These are phyloP conservation scores for Uloborus diversus DNA, from an alignment of 1,140 invertebrate species.

Conservation along the genomic window DNA sequence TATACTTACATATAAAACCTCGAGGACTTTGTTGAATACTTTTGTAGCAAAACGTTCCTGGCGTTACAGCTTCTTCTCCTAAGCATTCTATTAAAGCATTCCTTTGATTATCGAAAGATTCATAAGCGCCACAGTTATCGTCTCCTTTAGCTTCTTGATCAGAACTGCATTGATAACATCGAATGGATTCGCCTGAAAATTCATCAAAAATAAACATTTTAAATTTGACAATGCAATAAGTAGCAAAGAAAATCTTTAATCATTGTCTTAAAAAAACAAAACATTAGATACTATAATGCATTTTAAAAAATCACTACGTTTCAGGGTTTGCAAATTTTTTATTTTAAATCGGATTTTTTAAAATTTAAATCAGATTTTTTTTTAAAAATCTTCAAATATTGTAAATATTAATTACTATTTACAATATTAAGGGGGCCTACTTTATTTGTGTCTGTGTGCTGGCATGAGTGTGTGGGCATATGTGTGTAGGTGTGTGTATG, in stretches of 20 bases:
- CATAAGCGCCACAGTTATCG: conserved; percentile 89
- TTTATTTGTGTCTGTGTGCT: too few species aligned
- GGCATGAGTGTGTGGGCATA: too few species aligned
- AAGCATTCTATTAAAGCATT: conserved; percentile 89
- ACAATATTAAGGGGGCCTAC: too few species aligned
- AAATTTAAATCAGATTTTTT: too few species aligned
- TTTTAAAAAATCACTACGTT: too few species aligned
- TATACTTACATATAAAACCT: conserved; percentile 85
- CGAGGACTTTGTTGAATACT: conserved; percentile 85
- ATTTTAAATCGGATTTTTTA: too few species aligned
- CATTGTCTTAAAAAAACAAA: too few species aligned
- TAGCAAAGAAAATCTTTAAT: not conserved
- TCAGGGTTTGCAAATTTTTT: too few species aligned
- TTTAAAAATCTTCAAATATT: too few species aligned
- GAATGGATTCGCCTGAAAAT: conserved; percentile 68
- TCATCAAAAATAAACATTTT: not conserved
- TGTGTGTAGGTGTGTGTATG: too few species aligned
- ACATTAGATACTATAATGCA: too few species aligned
- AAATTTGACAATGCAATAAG: not conserved
- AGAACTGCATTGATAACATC: conserved; percentile 89
- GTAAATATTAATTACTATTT: too few species aligned
- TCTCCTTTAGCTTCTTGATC: conserved; percentile 76
- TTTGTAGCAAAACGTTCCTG: conserved; percentile 94
- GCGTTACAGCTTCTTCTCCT: conserved; percentile 86
- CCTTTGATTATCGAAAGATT: conserved; percentile 78